These are phyloP conservation scores for Leucoraja erinaceus DNA, from an alignment of 2,113 vertebrate species.

Conservation along the genomic window DNA sequence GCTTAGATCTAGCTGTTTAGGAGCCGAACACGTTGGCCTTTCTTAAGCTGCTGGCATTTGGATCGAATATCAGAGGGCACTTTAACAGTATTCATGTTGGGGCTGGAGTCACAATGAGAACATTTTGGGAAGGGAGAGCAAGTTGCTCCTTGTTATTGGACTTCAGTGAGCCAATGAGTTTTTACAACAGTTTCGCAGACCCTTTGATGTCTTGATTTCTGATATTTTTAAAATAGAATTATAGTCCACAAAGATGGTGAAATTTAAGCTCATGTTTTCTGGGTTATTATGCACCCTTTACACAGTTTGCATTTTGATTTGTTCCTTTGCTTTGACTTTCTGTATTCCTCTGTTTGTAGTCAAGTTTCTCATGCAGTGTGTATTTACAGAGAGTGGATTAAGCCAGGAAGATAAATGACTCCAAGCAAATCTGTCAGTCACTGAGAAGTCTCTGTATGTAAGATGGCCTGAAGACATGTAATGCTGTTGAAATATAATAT, in stretches of 20 bases:
- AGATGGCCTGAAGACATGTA: constrained; percentile 27
- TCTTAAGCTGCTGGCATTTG: background rate
- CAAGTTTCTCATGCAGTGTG: background rate
- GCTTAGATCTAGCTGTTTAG: background rate
- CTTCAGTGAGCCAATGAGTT: background rate
- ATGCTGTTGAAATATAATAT: constrained; percentile 28
- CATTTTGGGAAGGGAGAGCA: background rate
- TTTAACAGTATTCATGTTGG: background rate
- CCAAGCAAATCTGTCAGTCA: constrained; percentile 31
- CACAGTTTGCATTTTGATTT: background rate
- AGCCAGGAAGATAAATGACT: constrained; percentile 26
- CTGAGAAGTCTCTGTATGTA: background rate
- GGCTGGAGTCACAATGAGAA: background rate
- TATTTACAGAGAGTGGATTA: constrained; percentile 35
- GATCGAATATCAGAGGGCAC: background rate
- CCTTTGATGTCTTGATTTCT: background rate
- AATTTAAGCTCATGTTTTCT: background rate
- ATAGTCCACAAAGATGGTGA: no score
- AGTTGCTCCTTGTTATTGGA: no score
- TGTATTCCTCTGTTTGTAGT: background rate
- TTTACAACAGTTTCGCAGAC: background rate
- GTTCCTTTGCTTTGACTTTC: background rate
- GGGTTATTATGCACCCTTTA: background rate
- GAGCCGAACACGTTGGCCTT: background rate
- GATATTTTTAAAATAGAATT: background rate